Base-by-base conservation (phyloP, 2,888 invertebrate species). In the Oscheius sp. region DNA sequence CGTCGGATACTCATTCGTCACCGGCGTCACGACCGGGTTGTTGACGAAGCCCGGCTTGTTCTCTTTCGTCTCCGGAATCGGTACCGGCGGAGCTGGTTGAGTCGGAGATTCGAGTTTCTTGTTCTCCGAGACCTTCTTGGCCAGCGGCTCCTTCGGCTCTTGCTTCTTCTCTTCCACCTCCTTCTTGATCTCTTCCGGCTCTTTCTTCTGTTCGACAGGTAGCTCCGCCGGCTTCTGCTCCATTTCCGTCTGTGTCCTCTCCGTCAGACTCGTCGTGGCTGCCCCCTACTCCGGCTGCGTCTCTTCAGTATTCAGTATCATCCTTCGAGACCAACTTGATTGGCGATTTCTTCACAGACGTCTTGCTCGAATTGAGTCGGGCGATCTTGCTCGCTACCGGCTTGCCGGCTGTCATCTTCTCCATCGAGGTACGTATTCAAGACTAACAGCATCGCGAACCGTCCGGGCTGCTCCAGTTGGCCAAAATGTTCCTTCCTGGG, bases 1-100 rank as follows among this genome's bases (percentile, higher is more conserved):
- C 33, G 70, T 70, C 32, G 70, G 58, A 55, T 58, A 70, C n/a
- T 70, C 70, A 29, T 70, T 58, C 2, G 70, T 70, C 47, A 58
- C 58, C 1, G 70, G 59, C 9, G 70, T 70, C 48, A 70, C 70
- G 4, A 57, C 5, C 7, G 70, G 70, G 59, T 70, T 58, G 53
- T 51, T 33, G 35, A 68, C 37, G 29, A 68, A 37, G 21, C 51
- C 51, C 37, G 29, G 55, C 33, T 48, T 48, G 2, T 32, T 50
- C 32, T 21, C 32, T 11, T 47, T 48, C 29, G 13, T 48, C 63
- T 9, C 21, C 63, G 63, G 63, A 37, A 29, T 21, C 9, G 47
- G 51, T 10, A 50, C 50, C 32, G 65, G 47, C 0, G 63, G 9
- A 21, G 63, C 37, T 21, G 63, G 50, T 32, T 50, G 29, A 50